Evolutionary conservation across 37 sponge, comb jelly and placozoan species (phyloP), one percentile per base, ranked within the genome.

Genomic region (Tethya wilhelma): DNA sequence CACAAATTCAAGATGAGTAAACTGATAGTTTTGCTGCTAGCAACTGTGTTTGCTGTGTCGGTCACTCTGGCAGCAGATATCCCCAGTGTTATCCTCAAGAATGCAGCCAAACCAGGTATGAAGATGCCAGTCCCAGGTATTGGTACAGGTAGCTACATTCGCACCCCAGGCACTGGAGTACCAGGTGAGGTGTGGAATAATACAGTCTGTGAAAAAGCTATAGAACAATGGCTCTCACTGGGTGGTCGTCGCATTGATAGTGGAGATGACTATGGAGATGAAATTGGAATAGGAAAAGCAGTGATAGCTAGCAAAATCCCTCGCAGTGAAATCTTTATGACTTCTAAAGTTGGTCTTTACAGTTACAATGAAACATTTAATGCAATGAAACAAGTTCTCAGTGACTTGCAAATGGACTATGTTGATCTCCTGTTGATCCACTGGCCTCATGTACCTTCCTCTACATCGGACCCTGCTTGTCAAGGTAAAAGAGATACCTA

Each of bases 401-500:
- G 56, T 37, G 39, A 29, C 56, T 28, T 73, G 53, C 55, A 73
- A 44, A 46, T 73, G 56, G 56, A 44, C 56, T 73, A 73, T 28
- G 74, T 73, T 44, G 84, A 83, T 45, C 59, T 83, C 44, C 74
- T 83, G 55, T 69, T 83, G 28, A 65, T 83, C 14, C 84, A 83
- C 84, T 74, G 75, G 75, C 84, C 84, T 38, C 68, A 67, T 11
- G 38, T 55, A 64, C 39, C 60, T 33, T 23, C 25, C 9, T 53
- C 67, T 11, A 55, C 43, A 44, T 9, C 60, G 33, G 68, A 45
- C 31, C 74, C 84, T 20, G 69, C 39, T 19, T 73, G 74, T 49
- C 74, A 73, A 28, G 74, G 33, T 30, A 36, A 49, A 23, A 33
- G 26, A 43, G 33, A 19, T 4, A 41, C 64, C 38, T 63, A 38